Conservation (phyloP, 2,113 vertebrate species). For the Galbula dea region DNA sequence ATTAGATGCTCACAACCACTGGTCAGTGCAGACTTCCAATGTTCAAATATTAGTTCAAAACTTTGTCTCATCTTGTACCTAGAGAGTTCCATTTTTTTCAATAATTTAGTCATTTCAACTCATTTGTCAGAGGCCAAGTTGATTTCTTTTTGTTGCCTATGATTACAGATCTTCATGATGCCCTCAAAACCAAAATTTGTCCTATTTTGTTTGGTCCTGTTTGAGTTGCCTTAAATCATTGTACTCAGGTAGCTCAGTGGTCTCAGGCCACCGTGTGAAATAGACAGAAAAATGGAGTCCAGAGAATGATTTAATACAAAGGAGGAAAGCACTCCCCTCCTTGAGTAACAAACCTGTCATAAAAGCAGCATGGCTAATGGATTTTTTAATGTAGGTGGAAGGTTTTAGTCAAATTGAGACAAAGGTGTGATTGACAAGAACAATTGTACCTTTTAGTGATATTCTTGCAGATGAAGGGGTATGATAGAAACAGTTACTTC, state of each 20-base stretch:
- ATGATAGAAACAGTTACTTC: constrained; percentile 16
- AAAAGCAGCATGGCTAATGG: constrained; percentile 40
- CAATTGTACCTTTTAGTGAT: constrained; percentile 40
- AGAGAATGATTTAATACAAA: background rate
- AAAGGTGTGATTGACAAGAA: constrained; percentile 59
- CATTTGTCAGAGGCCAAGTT: background rate
- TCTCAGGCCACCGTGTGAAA: background rate
- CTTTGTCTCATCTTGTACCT: background rate
- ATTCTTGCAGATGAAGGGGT: constrained; percentile 10
- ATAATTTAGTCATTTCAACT: background rate
- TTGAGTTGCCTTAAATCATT: background rate
- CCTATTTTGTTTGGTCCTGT: background rate
- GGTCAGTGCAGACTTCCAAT: background rate
- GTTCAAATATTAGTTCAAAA: background rate
- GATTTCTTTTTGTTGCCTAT: background rate
- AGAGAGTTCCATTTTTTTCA: background rate
- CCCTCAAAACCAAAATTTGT: background rate
- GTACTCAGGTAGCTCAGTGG: background rate
- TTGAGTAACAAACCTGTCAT: background rate
- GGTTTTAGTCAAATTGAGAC: constrained; percentile 50
- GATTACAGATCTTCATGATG: background rate
- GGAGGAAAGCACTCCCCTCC: background rate
- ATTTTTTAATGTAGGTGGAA: constrained; percentile 45
- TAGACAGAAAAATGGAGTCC: background rate
- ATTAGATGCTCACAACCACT: background rate